A percentile compares a stretch with the other conserved stretches of the same genome.
Evolutionary conservation across 2,888 invertebrate genomes (phyloP).

Genomic region (Elegia similella): DNA sequence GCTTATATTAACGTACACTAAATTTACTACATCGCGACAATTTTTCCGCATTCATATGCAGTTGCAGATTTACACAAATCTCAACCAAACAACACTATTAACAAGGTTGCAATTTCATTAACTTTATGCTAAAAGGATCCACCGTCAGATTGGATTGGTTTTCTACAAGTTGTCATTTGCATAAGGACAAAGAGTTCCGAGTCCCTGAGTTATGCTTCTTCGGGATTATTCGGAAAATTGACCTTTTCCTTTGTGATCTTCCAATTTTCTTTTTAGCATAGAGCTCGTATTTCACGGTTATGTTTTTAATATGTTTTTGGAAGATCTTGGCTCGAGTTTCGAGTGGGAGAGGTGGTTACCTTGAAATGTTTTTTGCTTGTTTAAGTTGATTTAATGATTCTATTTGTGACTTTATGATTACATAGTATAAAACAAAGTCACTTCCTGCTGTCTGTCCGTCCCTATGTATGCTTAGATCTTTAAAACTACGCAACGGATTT

Average conservation of each 20-base stretch:
- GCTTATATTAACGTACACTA: conserved; percentile 7
- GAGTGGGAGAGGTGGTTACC: not conserved
- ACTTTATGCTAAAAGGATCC: not conserved
- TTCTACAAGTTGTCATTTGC: conserved; percentile 58
- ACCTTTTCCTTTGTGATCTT: conserved; percentile 4
- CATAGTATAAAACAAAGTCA: too few relatives aligned
- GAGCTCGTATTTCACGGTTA: conserved; percentile 6
- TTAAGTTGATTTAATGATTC: not conserved
- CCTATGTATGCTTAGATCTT: too few relatives aligned
- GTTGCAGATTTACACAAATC: not conserved
- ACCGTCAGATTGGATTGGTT: conserved; percentile 58
- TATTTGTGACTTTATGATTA: not conserved
- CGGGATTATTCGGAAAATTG: conserved; percentile 1
- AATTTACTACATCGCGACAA: not conserved
- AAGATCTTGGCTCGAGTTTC: conserved; percentile 7
- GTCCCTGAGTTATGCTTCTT: conserved; percentile 1
- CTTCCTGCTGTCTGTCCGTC: too few relatives aligned
- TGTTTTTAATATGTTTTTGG: conserved; percentile 7
- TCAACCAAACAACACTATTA: not conserved
- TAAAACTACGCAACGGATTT: too few relatives aligned
- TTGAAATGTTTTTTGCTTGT: not conserved
- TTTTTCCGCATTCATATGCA: conserved; percentile 1
- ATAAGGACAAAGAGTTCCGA: conserved; percentile 43
- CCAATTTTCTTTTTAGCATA: conserved; percentile 10
- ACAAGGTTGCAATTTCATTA: conserved; percentile 2